These are phyloP conservation scores for Drosophila littoralis DNA, from an alignment of 1,140 invertebrate genomes.

Conservation along the genomic window DNA sequence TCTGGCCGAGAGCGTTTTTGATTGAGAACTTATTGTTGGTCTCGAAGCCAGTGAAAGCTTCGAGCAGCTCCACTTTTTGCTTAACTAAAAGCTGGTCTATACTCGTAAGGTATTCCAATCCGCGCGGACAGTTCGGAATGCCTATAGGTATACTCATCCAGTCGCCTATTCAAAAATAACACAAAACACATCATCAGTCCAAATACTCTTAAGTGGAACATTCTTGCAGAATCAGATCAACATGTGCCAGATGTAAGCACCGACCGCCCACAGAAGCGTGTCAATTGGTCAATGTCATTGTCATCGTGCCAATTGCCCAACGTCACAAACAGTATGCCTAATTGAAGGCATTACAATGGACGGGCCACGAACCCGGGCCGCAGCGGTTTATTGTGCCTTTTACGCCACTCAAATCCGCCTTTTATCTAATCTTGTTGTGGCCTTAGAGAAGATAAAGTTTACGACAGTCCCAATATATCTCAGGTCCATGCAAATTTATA, in stretches of 20 bases:
- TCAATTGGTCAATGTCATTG: conserved; percentile 78
- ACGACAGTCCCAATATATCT: conserved; percentile 42
- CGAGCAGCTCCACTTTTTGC: conserved; percentile 93
- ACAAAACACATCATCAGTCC: conserved; percentile 10
- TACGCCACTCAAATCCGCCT: conserved; percentile 33
- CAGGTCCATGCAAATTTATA: conserved; percentile 26
- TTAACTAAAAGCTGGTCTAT: conserved; percentile 95
- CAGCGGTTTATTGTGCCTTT: conserved; percentile 42
- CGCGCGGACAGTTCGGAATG: conserved; percentile 92
- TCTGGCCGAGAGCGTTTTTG: conserved; percentile 91
- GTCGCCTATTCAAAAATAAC: conserved; percentile 86
- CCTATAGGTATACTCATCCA: conserved; percentile 92
- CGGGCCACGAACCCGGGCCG: conserved; percentile 23
- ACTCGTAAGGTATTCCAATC: conserved; percentile 96
- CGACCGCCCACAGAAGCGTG: conserved; percentile 56
- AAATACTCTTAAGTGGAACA: not conserved
- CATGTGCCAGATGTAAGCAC: not conserved
- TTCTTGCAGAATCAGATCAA: conserved; percentile 37
- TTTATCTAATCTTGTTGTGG: conserved; percentile 65
- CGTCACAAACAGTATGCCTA: conserved; percentile 31
- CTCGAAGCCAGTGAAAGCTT: conserved; percentile 94
- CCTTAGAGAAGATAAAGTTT: conserved; percentile 50
- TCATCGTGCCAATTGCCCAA: conserved; percentile 53
- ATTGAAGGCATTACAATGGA: conserved; percentile 60
- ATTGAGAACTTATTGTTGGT: conserved; percentile 95